Conservation (phyloP, 2,113 vertebrate species). For the Porphyrio hochstetteri region DNA sequence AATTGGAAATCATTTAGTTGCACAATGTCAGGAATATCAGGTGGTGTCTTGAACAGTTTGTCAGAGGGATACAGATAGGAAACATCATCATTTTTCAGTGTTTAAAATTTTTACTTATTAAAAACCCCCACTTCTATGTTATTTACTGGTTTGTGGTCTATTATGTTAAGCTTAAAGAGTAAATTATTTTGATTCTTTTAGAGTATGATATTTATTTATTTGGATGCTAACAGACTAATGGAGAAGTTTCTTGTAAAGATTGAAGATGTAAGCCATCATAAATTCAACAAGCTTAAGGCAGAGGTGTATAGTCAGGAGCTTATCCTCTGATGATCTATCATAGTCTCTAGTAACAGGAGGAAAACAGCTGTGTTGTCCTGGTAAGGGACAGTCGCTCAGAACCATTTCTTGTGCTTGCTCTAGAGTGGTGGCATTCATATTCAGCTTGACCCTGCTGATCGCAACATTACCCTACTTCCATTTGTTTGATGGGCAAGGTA, state of each 20-base stretch:
- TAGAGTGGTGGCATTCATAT: not conserved
- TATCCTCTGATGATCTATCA: not conserved
- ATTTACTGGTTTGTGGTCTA: not conserved
- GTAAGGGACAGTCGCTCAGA: not conserved
- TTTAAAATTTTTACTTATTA: not conserved
- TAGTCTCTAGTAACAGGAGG: not conserved
- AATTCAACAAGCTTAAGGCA: not conserved
- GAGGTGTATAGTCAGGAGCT: rapidly evolving
- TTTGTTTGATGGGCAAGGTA: not conserved
- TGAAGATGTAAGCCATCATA: not conserved
- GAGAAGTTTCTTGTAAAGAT: not conserved
- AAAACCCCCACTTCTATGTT: rapidly evolving
- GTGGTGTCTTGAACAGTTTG: not conserved
- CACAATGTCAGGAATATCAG: not conserved
- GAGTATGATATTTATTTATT: not conserved
- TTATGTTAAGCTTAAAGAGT: not conserved
- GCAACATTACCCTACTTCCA: not conserved
- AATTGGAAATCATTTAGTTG: not conserved
- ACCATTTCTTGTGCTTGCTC: not conserved
- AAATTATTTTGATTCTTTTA: not conserved
- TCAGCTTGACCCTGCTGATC: not conserved
- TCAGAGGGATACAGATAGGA: not conserved
- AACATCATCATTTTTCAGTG: not conserved
- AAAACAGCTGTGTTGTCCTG: not conserved
- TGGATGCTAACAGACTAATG: not conserved